phyloP scores from a whole-genome alignment of 1,140 invertebrate species.

The Apocrypta bakeri region DNA sequence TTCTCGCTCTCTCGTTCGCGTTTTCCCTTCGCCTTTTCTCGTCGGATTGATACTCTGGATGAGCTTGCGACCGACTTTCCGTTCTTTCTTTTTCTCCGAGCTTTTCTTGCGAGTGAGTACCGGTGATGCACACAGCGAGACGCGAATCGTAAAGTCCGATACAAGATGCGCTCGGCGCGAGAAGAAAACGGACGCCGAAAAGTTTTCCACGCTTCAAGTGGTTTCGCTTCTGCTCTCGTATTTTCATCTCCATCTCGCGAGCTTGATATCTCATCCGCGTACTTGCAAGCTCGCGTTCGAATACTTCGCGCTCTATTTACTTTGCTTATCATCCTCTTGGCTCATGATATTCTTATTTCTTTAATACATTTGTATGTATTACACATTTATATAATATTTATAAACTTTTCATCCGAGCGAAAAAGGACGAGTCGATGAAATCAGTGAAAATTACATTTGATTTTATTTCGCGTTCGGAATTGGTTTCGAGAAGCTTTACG shows the following conservation, averaged over 20 bases:
- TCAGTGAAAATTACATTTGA: no score
- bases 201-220: neutral
- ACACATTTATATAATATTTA: no score
- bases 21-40: neutral
- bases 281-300: neutral
- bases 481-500: no score
- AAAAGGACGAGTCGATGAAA: no score
- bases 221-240: constrained; percentile 21
- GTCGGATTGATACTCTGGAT: constrained; percentile 19
- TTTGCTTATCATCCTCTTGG: neutral
- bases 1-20: no score
- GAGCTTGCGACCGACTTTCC: constrained; percentile 49
- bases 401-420: no score
- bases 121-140: neutral
- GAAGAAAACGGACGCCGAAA: constrained; percentile 42
- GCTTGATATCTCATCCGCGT: neutral
- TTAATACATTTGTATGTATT: no score
- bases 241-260: constrained; percentile 5
- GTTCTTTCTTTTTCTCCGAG: neutral
- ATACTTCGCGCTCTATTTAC: neutral
- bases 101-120: neutral
- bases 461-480: no score
- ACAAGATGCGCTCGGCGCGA: neutral
- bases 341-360: no score
- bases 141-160: neutral